These are phyloP conservation scores for Drosophila setifemur DNA, from an alignment of 1,140 invertebrate species.

Conservation along the genomic window DNA sequence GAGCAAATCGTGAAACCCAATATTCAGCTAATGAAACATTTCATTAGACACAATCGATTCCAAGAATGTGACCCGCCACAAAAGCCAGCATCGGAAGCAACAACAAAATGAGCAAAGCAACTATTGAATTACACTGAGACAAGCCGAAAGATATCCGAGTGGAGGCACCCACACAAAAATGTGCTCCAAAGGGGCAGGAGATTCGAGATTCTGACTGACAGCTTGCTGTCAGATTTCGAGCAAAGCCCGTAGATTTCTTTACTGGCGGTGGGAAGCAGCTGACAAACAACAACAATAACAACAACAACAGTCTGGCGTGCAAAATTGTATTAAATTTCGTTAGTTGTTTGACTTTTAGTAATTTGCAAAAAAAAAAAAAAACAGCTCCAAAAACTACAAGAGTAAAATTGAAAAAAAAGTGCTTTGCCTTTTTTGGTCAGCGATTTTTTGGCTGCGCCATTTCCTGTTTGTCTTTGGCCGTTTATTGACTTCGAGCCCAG, in stretches of 20 bases:
- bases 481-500: slow-evolving; percentile 34
- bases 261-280: slow-evolving; percentile 62
- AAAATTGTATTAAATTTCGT: slow-evolving; percentile 79
- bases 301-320: slow-evolving; percentile 18
- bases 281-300: slow-evolving; percentile 20
- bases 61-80: slow-evolving; percentile 62
- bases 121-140: slow-evolving; percentile 44
- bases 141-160: slow-evolving; percentile 17
- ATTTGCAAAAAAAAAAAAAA: slow-evolving; percentile 37
- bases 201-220: slow-evolving; percentile 67
- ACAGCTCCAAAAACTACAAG: slow-evolving; percentile 18
- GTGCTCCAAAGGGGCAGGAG: not conserved
- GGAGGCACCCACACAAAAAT: slow-evolving; percentile 43
- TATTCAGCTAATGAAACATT: slow-evolving; percentile 72
- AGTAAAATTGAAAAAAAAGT: slow-evolving; percentile 40
- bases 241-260: slow-evolving; percentile 51
- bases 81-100: slow-evolving; percentile 9
- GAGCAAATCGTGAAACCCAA: slow-evolving; percentile 56
- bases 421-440: slow-evolving; percentile 74
- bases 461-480: slow-evolving; percentile 64
- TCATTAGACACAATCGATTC: slow-evolving; percentile 74
- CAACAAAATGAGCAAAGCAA: slow-evolving; percentile 18
- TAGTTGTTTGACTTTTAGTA: slow-evolving; percentile 74
- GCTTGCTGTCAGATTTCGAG: slow-evolving; percentile 70
- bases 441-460: slow-evolving; percentile 61